Base-by-base conservation (phyloP, 2,888 invertebrate genomes). In the Mythimna lalbum region DNA sequence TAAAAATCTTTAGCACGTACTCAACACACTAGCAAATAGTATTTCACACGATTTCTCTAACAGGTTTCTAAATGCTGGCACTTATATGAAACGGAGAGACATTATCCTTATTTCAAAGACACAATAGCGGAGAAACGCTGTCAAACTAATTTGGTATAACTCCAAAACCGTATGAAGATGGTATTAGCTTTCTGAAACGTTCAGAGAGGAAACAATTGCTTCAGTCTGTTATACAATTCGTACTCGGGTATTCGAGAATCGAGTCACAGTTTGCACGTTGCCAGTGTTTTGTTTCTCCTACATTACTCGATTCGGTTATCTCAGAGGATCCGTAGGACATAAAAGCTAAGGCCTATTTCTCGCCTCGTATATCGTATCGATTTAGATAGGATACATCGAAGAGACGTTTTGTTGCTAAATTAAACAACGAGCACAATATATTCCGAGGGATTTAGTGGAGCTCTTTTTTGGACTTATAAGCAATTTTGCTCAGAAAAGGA, bases 11-110 rank as follows among this genome's bases (percentile, higher is more conserved):
- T 75, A 78, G 60, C 69, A 70, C 59, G 31, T 65, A 52, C 23
- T 39, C 27, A 53, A 62, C 21, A 62, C 33, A 33, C 33, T 14
- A 68, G 57, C 47, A 52, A 33, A 55, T 49, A 62, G 57, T 77
- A 81, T 75, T 76, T 84, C 76, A 60, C 84, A 84, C 76, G 69
- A 79, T 82, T 82, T 85, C 85, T 73, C 84, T 64, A 57, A 71
- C 74, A 70, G 56, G 66, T 84, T 85, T 82, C 85, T 78, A 80
- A 79, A 67, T 39, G 63, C 56, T 68, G 56, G 62, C 70, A 77
- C 59, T 73, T 59, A 62, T 63, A 69, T 69, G 62, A 55, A 65
- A 49, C 33, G 21, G 52, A 80, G 55, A 17, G 52, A 76, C 67
- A 80, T 50, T 70, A 72, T 56, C 39, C 57, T 70, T 78, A 72